These are phyloP conservation scores for Hucho hucho DNA, from an alignment of 2,113 vertebrate genomes.

Conservation along the genomic window DNA sequence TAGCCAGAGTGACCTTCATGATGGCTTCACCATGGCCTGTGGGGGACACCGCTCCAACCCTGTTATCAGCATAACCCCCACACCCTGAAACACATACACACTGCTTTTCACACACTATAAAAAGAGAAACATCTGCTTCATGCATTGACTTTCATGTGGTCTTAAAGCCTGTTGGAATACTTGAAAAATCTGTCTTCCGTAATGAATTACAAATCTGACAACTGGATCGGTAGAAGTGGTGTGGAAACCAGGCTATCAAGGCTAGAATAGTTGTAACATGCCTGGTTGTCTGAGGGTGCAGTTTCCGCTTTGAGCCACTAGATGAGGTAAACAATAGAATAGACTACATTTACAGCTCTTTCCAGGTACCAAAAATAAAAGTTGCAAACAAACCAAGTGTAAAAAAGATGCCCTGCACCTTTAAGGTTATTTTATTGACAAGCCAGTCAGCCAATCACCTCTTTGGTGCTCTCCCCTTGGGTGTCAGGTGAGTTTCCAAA, in stretches of 20 bases:
- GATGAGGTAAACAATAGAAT: constrained; percentile 21
- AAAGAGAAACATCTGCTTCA: background rate
- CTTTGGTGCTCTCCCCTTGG: no score
- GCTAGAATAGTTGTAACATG: background rate
- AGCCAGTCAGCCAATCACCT: no score
- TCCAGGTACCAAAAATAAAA: no score
- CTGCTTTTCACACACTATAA: constrained; percentile 13
- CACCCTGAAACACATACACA: constrained; percentile 72
- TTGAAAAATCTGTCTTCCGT: background rate
- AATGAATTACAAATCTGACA: background rate
- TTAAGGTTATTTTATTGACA: no score
- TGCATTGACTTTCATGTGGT: background rate
- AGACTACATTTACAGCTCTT: background rate
- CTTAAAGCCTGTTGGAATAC: background rate
- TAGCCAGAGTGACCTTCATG: constrained; percentile 89
- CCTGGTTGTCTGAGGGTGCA: background rate
- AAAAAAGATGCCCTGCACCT: no score
- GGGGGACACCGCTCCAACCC: constrained; percentile 83
- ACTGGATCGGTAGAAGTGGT: no score
- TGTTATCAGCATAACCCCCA: constrained; percentile 92
- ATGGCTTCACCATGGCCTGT: constrained; percentile 95
- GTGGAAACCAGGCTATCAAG: no score
- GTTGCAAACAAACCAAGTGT: no score
- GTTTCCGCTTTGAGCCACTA: constrained; percentile 19
- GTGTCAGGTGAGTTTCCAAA: no score